These are phyloP conservation scores for Yponomeuta evonymella DNA, from an alignment of 2,888 invertebrate genomes.

Conservation along the genomic window DNA sequence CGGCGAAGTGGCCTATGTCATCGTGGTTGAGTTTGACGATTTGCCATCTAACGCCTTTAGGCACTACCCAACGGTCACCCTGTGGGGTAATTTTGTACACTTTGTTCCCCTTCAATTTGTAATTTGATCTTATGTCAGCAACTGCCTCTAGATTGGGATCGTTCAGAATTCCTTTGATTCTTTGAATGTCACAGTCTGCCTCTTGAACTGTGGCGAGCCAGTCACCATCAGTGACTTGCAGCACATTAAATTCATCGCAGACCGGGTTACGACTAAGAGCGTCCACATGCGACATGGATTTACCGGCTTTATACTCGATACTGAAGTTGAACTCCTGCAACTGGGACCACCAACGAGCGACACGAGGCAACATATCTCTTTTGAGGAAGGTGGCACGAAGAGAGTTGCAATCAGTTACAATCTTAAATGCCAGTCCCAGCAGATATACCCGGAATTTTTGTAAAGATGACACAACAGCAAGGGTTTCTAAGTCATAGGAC, in stretches of 20 bases:
- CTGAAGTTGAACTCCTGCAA: conserved; percentile 20
- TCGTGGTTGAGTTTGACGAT: conserved; percentile 13
- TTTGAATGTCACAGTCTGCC: conserved; percentile 10
- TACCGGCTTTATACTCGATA: conserved; percentile 26
- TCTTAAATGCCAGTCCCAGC: conserved; percentile 26
- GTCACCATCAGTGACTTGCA: background rate
- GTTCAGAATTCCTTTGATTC: conserved; percentile 10
- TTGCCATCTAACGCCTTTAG: conserved; percentile 15
- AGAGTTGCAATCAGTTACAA: conserved; percentile 28
- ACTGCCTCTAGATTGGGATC: background rate
- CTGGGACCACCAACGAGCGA: conserved; percentile 23
- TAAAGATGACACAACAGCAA: conserved; percentile 25
- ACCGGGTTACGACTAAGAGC: conserved; percentile 27
- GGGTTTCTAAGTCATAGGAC: no score
- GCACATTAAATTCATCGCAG: background rate
- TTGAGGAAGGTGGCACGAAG: conserved; percentile 24
- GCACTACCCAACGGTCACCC: conserved; percentile 14
- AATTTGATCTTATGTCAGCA: background rate
- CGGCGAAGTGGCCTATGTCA: conserved; percentile 11
- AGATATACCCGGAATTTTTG: conserved; percentile 25
- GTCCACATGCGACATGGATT: conserved; percentile 33
- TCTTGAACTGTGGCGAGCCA: conserved; percentile 16
- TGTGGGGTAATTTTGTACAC: background rate
- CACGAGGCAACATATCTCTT: conserved; percentile 25
- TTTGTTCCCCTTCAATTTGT: conserved; percentile 7